Evolutionary conservation across 2,113 vertebrate genomes (phyloP), one percentile per base, ranked within the genome.

Genomic region (Corythoichthys intestinalis): DNA sequence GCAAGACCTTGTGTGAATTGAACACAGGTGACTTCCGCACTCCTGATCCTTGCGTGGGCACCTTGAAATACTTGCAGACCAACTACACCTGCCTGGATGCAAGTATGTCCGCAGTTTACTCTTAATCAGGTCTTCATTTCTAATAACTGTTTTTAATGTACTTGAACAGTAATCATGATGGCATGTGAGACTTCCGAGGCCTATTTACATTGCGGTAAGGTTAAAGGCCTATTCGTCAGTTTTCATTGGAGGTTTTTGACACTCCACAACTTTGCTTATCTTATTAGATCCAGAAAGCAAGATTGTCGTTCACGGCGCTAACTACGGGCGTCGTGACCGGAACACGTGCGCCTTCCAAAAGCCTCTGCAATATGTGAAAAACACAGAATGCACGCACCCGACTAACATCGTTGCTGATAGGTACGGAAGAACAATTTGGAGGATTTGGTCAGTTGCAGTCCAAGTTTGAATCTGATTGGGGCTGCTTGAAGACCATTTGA

Each of bases 121-220:
- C 1, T 56, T 0, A 4, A 56, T 4, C 7, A 34, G 11, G 8
- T 34, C 9, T 9, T 28, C 10, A 20, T 28, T 11, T 28, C 20
- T 28, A 28, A 28, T 28, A 46, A 10, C 38, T 28, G 20, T 7
- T 34, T 72, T 50, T 2, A 41, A 34, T 69, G 0, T 1, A 68
- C 52, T 71, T 75, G 66, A 2, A 72, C 82, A 87, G 83, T 58
- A 69, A 28, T 4, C 0, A 0, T 56, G 4, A 2, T 39, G n/a
- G 9, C 58, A 4, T 87, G 86, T 66, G 67, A 84, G 54, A 0
- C 2, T 3, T 86, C 83, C 39, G 0, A 50, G 28, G 67, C 72
- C 14, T 1, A 52, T 1, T 34, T 87, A 71, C 12, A 5, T 1
- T 87, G 86, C 66, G 83, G 86, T 84, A 73, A 82, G 76, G 66